Evolutionary conservation across 2,888 invertebrate genomes (phyloP).

Genomic region (Lasioglossum calceatum): DNA sequence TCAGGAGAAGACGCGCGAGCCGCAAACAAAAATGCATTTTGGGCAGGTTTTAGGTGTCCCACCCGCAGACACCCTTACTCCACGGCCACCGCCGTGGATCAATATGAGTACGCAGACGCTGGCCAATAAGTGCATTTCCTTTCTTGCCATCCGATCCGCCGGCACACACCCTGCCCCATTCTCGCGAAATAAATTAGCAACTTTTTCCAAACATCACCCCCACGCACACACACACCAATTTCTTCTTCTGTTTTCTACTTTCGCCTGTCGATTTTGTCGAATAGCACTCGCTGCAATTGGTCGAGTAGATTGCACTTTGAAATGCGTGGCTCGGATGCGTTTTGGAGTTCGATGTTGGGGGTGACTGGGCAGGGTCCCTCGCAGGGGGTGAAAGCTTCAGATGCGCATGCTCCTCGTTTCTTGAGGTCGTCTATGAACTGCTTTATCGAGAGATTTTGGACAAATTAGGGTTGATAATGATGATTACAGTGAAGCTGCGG

Average conservation of each 20-base stretch:
- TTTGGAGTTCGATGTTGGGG: constrained; percentile 18
- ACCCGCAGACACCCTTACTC: constrained; percentile 65
- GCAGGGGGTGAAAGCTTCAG: constrained; percentile 22
- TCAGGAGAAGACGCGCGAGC: constrained; percentile 76
- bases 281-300: not conserved
- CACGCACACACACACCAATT: not conserved
- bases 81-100: constrained; percentile 72
- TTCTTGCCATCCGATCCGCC: constrained; percentile 65
- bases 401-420: constrained; percentile 28
- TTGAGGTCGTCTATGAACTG: constrained; percentile 30
- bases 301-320: not conserved
- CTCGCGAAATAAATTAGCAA: constrained; percentile 16
- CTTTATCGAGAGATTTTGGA: constrained; percentile 66
- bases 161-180: constrained; percentile 42
- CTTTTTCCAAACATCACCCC: not conserved
- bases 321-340: constrained; percentile 21
- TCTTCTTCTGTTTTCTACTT: not conserved
- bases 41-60: constrained; percentile 66
- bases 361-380: constrained; percentile 43
- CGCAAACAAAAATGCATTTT: constrained; percentile 80
- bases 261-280: not conserved
- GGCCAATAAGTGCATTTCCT: constrained; percentile 73
- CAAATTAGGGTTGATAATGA: constrained; percentile 30
- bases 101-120: constrained; percentile 76
- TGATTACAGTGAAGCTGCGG: not conserved